Evolutionary conservation across 2,113 vertebrate species (phyloP), one percentile per base, ranked within the genome.

Genomic region (Esox niger): DNA sequence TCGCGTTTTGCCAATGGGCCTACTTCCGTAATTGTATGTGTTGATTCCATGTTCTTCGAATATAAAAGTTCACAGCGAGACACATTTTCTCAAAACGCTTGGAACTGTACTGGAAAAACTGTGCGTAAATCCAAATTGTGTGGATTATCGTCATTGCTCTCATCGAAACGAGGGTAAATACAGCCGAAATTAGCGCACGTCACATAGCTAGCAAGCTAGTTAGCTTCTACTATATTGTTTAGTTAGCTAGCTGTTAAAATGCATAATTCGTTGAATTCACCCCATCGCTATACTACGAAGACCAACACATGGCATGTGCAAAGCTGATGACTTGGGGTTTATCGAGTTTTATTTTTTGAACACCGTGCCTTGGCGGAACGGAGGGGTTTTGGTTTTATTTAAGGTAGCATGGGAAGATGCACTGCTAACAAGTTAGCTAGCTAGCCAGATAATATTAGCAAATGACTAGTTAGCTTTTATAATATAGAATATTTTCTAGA

Each of bases 321-420:
- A 68, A 52, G 79, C 67, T 79, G 72, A 81, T 79, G 66, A 72
- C 43, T 60, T 30, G 60, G 61, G 79, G 84, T 89, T 91, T 85
- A 87, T 89, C 79, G 80, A 81, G 73, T 79, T 90, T 88, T 86
- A 74, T 72, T 90, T 92, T n/a, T 93, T 91, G 90, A 93, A 93
- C 88, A 73, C 77, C 83, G 90, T 87, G 90, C 88, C 90, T 91
- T 92, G 89, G 91, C 91, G 91, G 88, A 93, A 90, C 87, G 81
- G 78, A 85, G 79, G 82, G 87, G 84, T 91, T 90, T 90, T 89
- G 73, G 75, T 90, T 90, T 91, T 91, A 91, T 93, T 93, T 93
- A 93, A 92, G 91, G 91, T 93, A 92, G 91, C 91, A 88, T 93
- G 91, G 32, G 20, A 69, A 82, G 88, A 91, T 92, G 69, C 89